A percentile compares a stretch with the other conserved stretches of the same genome.
Conservation (phyloP, 1,140 invertebrate species). For the Drosophila setifemur region DNA sequence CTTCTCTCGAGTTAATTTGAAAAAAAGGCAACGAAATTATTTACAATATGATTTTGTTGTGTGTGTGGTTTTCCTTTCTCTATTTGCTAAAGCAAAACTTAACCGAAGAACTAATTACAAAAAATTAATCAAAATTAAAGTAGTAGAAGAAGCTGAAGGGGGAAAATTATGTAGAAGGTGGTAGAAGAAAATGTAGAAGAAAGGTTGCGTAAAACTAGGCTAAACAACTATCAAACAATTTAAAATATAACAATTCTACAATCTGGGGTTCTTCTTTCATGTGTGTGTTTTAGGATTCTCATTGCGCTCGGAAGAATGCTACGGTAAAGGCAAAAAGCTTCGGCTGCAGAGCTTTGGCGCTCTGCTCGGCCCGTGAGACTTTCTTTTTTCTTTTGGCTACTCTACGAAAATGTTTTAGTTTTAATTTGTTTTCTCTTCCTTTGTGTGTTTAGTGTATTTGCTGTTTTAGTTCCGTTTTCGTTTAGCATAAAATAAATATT, state of each 20-base stretch:
- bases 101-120: slow-evolving; percentile 46
- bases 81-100: slow-evolving; percentile 21
- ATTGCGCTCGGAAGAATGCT: slow-evolving; percentile 40
- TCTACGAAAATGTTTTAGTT: slow-evolving; percentile 53
- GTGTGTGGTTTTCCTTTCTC: slow-evolving; percentile 27
- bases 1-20: slow-evolving; percentile 50
- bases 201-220: slow-evolving; percentile 28
- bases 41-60: slow-evolving; percentile 65
- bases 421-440: slow-evolving; percentile 25
- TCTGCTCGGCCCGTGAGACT: slow-evolving; percentile 15
- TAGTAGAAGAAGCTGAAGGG: slow-evolving; percentile 4
- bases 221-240: slow-evolving; percentile 54
- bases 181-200: slow-evolving; percentile 15
- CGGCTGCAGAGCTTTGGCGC: slow-evolving; percentile 13
- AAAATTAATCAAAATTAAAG: slow-evolving; percentile 30
- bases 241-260: slow-evolving; percentile 52
- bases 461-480: slow-evolving; percentile 44
- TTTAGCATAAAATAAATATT: slow-evolving; percentile 71
- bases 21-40: slow-evolving; percentile 72
- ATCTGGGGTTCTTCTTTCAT: neutral
- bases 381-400: slow-evolving; percentile 44
- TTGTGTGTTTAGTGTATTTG: slow-evolving; percentile 55
- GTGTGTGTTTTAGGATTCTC: slow-evolving; percentile 18
- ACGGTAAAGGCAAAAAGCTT: slow-evolving; percentile 41
- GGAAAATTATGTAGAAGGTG: slow-evolving; percentile 2